A percentile compares a stretch with the other conserved stretches of the same genome.
Conservation (phyloP, 2,888 invertebrate species). For the Eretmocerus hayati region DNA sequence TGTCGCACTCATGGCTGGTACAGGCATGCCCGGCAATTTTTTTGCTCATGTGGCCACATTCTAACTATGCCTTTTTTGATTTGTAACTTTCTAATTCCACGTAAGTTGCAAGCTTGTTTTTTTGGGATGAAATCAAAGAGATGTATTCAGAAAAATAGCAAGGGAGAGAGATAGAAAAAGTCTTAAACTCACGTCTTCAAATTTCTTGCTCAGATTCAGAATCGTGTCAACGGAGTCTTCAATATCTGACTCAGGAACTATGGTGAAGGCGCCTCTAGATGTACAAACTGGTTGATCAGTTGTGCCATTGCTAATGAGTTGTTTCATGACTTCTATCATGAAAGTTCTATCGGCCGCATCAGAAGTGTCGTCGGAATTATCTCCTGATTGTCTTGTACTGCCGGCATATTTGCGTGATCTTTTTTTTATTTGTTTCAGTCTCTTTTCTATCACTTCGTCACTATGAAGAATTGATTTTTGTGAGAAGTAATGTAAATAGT, state of each 20-base stretch:
- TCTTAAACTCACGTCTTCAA: conserved; percentile 31
- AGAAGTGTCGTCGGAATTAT: conserved; percentile 33
- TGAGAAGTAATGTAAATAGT: no score
- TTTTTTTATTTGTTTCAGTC: conserved; percentile 40
- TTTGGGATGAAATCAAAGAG: neutral
- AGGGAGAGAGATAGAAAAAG: no score
- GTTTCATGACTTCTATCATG: conserved; percentile 36
- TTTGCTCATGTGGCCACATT: no score
- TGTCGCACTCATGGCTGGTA: no score
- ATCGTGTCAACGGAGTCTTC: conserved; percentile 27
- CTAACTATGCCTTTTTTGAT: no score
- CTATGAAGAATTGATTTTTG: conserved; percentile 33
- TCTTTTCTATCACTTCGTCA: conserved; percentile 42
- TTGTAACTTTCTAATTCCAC: no score
- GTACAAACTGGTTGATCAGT: conserved; percentile 31
- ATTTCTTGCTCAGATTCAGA: conserved; percentile 26
- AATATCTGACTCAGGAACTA: conserved; percentile 27
- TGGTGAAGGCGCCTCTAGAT: conserved; percentile 22
- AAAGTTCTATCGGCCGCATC: conserved; percentile 33
- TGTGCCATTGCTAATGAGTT: conserved; percentile 39
- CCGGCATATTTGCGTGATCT: conserved; percentile 36
- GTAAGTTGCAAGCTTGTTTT: no score
- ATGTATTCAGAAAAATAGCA: no score
- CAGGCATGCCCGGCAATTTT: no score
- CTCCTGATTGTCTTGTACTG: conserved; percentile 31